Percentiles rank a stretch among this genome's conserved stretches.
phyloP scores from a whole-genome alignment of 2,888 invertebrate genomes.

The Hedya salicella region DNA sequence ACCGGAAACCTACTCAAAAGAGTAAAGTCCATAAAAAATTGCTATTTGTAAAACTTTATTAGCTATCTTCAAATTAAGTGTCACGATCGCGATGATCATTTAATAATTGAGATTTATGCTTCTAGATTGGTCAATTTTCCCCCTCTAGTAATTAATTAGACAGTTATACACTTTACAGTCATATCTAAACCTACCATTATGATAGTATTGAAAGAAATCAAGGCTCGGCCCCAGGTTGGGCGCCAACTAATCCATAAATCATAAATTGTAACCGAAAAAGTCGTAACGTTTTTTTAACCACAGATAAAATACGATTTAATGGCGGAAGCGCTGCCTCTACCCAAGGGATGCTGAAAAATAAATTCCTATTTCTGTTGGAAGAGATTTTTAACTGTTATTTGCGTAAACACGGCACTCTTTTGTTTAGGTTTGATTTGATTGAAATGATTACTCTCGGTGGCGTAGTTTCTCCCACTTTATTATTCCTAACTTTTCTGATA shows the following conservation, averaged over 20 bases:
- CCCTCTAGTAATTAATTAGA: too few relatives aligned
- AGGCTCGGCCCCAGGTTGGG: conserved; percentile 15
- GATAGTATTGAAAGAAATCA: too few relatives aligned
- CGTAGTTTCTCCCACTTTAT: background rate
- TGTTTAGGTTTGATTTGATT: background rate
- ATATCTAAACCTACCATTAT: too few relatives aligned
- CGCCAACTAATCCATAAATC: conserved; percentile 28
- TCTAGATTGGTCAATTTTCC: too few relatives aligned
- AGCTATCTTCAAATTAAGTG: too few relatives aligned
- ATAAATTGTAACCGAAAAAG: conserved; percentile 11
- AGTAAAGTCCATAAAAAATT: too few relatives aligned
- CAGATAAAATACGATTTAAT: conserved; percentile 29
- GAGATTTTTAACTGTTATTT: conserved; percentile 8
- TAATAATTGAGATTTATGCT: too few relatives aligned
- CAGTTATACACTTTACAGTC: too few relatives aligned
- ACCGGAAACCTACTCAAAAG: too few relatives aligned
- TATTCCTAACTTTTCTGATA: too few relatives aligned
- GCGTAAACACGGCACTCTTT: background rate
- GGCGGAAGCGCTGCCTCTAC: background rate
- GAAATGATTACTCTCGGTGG: background rate
- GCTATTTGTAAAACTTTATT: too few relatives aligned
- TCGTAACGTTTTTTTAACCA: conserved; percentile 17
- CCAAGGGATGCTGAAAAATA: conserved; percentile 11
- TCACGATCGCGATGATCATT: too few relatives aligned
- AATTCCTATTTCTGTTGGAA: background rate